Evolutionary conservation across 2,888 invertebrate species (phyloP).

Genomic region (Agrilus mali): DNA sequence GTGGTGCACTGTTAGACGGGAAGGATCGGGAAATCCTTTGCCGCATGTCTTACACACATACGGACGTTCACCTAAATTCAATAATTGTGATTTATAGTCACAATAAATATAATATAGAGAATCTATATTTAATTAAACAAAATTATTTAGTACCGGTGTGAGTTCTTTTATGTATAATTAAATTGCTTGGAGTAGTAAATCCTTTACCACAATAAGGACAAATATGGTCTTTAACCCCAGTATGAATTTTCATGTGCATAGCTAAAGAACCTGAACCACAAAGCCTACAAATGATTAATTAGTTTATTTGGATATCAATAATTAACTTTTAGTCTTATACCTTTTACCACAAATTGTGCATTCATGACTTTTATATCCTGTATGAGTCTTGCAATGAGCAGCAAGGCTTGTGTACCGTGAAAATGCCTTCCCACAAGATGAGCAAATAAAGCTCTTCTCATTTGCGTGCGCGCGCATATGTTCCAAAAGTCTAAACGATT

Average conservation of each 20-base stretch:
- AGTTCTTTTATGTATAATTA: constrained; percentile 31
- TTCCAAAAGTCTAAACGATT: constrained; percentile 29
- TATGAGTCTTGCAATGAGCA: constrained; percentile 32
- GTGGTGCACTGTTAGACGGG: constrained; percentile 36
- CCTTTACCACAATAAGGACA: constrained; percentile 32
- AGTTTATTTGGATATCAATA: not conserved
- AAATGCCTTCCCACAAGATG: constrained; percentile 32
- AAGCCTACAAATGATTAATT: constrained; percentile 20
- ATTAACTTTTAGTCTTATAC: constrained; percentile 14
- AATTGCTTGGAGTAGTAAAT: constrained; percentile 31
- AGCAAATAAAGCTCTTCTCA: constrained; percentile 30
- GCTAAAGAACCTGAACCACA: constrained; percentile 31
- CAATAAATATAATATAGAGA: too few relatives aligned
- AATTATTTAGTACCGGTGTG: constrained; percentile 24
- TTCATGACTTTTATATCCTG: constrained; percentile 28
- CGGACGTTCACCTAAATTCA: constrained; percentile 28
- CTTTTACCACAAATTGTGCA: constrained; percentile 33
- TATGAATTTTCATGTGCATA: constrained; percentile 40
- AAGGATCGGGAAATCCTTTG: constrained; percentile 38
- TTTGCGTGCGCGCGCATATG: constrained; percentile 32
- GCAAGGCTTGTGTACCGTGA: constrained; percentile 29
- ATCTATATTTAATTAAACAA: not conserved
- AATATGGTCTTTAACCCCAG: constrained; percentile 31
- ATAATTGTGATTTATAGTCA: not conserved
- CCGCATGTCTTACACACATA: constrained; percentile 34